A percentile compares a stretch with the other conserved stretches of the same genome.
Evolutionary conservation across 2,888 invertebrate species (phyloP).

Genomic region (Carpatolechia fugitivella): DNA sequence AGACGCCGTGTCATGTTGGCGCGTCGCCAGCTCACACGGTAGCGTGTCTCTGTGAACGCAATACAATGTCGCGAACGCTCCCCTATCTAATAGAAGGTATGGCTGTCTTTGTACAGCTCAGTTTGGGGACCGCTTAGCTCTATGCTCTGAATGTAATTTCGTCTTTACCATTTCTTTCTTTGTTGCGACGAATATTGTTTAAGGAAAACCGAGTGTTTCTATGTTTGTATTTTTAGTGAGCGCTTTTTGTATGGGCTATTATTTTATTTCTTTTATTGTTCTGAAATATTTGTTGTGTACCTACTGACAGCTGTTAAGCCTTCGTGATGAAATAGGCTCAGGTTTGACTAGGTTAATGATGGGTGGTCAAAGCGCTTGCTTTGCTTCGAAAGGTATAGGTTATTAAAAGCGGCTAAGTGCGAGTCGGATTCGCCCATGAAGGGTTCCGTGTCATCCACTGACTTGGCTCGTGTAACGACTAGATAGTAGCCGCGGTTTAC

Average conservation of each 20-base stretch:
- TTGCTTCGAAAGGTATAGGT: too few species aligned
- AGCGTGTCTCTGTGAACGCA: neutral
- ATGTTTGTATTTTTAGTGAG: neutral
- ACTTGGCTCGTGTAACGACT: too few species aligned
- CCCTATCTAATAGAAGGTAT: slow-evolving; percentile 1
- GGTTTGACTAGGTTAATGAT: too few species aligned
- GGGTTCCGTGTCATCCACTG: too few species aligned
- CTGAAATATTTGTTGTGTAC: too few species aligned
- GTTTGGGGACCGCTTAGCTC: slow-evolving; percentile 1
- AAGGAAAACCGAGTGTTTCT: neutral
- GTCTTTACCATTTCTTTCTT: neutral
- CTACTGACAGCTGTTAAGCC: too few species aligned
- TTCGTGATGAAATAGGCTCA: too few species aligned
- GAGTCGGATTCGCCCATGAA: too few species aligned
- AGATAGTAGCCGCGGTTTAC: too few species aligned
- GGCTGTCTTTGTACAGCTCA: neutral
- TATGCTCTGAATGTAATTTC: neutral
- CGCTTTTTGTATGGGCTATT: neutral
- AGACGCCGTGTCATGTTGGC: neutral
- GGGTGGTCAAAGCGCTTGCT: too few species aligned
- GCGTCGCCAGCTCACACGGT: neutral
- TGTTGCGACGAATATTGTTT: neutral
- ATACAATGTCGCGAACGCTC: slow-evolving; percentile 1
- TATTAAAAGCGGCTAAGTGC: too few species aligned
- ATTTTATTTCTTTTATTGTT: neutral